Conservation (phyloP, 2,113 vertebrate genomes). For the Todiramphus chloris region DNA sequence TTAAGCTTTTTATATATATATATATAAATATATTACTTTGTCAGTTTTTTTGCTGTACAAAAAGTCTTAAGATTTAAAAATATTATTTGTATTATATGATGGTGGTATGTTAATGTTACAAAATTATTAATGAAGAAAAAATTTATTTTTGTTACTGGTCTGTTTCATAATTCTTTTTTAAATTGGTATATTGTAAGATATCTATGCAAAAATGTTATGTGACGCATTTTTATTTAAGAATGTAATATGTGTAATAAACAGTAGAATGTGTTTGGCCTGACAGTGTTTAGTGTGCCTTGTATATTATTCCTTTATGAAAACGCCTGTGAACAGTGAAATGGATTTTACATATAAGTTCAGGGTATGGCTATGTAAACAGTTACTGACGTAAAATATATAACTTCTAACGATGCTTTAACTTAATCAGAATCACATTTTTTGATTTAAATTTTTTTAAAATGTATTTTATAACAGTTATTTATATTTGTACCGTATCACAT, state of each 20-base stretch:
- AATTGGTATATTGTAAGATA: constrained; percentile 99
- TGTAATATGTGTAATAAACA: constrained; percentile 99
- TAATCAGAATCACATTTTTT: not conserved
- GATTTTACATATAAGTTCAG: not conserved
- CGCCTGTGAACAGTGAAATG: not conserved
- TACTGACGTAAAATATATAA: not conserved
- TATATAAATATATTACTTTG: constrained; percentile 86
- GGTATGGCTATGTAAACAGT: not conserved
- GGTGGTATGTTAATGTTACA: constrained; percentile 99
- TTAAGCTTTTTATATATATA: constrained; percentile 86
- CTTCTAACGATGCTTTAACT: not conserved
- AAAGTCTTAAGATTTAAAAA: constrained; percentile 91
- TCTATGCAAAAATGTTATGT: constrained; percentile 99
- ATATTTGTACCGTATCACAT: not conserved
- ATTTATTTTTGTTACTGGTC: constrained; percentile 99
- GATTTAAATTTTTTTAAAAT: not conserved
- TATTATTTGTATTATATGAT: constrained; percentile 99
- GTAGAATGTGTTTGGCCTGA: constrained; percentile 94
- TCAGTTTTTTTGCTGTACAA: constrained; percentile 96
- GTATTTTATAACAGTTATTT: not conserved
- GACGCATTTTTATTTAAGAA: constrained; percentile 99
- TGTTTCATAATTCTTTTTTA: constrained; percentile 99
- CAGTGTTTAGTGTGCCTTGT: constrained; percentile 71
- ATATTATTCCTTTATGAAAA: constrained; percentile 56
- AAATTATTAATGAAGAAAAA: constrained; percentile 99